Evolutionary conservation across 2,888 invertebrate genomes (phyloP).

Genomic region (Nemapogon koenigi): DNA sequence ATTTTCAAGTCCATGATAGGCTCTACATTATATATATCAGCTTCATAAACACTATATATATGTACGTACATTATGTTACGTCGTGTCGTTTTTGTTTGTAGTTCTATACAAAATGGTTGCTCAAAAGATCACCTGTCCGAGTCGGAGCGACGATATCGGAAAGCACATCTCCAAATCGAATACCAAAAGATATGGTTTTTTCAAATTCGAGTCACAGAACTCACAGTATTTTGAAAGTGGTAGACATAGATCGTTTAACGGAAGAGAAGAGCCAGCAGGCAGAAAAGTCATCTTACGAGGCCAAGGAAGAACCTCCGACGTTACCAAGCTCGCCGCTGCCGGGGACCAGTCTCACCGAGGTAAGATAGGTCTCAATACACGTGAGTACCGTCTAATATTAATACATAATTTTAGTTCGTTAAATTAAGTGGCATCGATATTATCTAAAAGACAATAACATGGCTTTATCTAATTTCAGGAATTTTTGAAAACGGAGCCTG

Average conservation of each 20-base stretch:
- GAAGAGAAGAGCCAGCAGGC: slow-evolving; percentile 45
- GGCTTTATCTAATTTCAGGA: slow-evolving; percentile 39
- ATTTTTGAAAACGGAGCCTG: slow-evolving; percentile 50
- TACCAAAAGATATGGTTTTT: slow-evolving; percentile 62
- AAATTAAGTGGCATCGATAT: background rate
- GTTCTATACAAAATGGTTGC: slow-evolving; percentile 66
- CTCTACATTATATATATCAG: too few relatives aligned
- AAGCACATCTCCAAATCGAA: slow-evolving; percentile 44
- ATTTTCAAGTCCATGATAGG: too few relatives aligned
- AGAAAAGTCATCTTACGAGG: slow-evolving; percentile 24
- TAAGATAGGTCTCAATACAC: slow-evolving; percentile 33
- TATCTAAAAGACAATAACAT: slow-evolving; percentile 24
- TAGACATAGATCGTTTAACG: slow-evolving; percentile 60
- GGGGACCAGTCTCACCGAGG: slow-evolving; percentile 48
- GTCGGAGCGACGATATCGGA: slow-evolving; percentile 60
- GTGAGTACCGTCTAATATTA: slow-evolving; percentile 37
- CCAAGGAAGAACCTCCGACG: slow-evolving; percentile 31
- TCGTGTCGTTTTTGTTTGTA: slow-evolving; percentile 64
- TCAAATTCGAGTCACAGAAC: slow-evolving; percentile 60
- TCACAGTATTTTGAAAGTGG: slow-evolving; percentile 57
- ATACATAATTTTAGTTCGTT: slow-evolving; percentile 5
- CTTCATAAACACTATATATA: slow-evolving; percentile 52
- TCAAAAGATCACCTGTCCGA: slow-evolving; percentile 60
- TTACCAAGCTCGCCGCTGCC: slow-evolving; percentile 30
- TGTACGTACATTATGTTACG: slow-evolving; percentile 58